Evolutionary conservation across 1,140 invertebrate genomes (phyloP), one percentile per base, ranked within the genome.

Genomic region (Pachyrhynchus sulphureomaculatus): DNA sequence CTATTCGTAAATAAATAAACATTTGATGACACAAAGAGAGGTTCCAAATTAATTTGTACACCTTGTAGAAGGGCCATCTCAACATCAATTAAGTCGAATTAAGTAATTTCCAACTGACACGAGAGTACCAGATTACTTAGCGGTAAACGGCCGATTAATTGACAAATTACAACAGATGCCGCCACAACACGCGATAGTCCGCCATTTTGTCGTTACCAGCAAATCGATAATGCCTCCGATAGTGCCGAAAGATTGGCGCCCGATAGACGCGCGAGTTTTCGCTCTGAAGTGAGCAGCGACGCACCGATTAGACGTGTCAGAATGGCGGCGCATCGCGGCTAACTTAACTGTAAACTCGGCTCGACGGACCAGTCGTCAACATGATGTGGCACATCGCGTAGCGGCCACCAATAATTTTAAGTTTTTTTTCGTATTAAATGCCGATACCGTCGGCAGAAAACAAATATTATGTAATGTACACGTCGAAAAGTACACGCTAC

Each of bases 321-420:
- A 26, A 15, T 24, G n/a, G 33, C 24, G 49, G 59, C 48, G 59
- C 58, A 42, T 64, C 63, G 66, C 55, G 51, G 62, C 73, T 64
- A 74, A 72, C 69, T 72, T 74, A 65, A 66, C 66, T 59, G 65
- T 51, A 55, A 53, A 61, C 49, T 53, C 26, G 48, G 57, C 44
- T 61, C 60, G 44, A 65, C 62, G 64, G 63, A 41, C 65, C 71
- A 76, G 75, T 76, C 74, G 75, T 75, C 71, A 75, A 75, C 74
- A 76, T 76, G 74, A 76, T 76, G 75, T 76, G 75, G 75, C 75
- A 76, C 65, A 74, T 74, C 73, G 72, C 62, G 58, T 65, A 61
- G 36, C 62, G 62, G 56, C 68, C 65, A 63, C 65, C 20, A 62
- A 64, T 70, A 71, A 68, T 71, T 72, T 74, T 72, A 70, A 71